phyloP scores from a whole-genome alignment of 2,113 vertebrate genomes.

The Pionites leucogaster region DNA sequence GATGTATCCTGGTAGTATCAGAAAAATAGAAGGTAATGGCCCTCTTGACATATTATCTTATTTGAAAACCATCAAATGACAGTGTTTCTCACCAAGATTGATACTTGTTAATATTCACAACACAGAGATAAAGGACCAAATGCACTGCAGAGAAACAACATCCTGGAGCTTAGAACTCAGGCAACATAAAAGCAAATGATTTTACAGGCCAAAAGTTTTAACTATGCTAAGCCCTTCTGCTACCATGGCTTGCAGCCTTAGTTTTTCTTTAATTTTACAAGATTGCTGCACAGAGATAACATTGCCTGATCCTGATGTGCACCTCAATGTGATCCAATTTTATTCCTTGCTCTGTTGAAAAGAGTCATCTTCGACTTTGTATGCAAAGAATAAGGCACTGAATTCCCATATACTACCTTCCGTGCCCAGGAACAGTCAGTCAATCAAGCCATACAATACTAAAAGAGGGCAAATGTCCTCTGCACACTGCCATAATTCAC shows the following conservation, averaged over 20 bases:
- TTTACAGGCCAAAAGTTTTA: not conserved
- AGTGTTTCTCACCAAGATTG: not conserved
- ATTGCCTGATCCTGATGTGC: fast-evolving
- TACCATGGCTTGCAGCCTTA: not conserved
- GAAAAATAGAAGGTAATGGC: not conserved
- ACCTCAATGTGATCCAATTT: not conserved
- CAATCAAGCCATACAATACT: constrained; percentile 51
- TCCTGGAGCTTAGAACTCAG: not conserved
- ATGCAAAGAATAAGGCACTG: constrained; percentile 15
- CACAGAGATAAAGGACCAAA: not conserved
- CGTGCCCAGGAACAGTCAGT: constrained; percentile 23
- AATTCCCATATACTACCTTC: not conserved
- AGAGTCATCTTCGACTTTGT: not conserved
- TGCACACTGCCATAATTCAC: constrained; percentile 70
- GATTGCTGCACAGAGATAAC: not conserved
- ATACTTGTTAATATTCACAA: not conserved
- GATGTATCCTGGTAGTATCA: not conserved
- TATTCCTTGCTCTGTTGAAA: not conserved
- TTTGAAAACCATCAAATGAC: not conserved
- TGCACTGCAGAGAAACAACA: not conserved
- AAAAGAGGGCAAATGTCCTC: constrained; percentile 72
- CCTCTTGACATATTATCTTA: not conserved
- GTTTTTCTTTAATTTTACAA: not conserved
- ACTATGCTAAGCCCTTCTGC: not conserved
- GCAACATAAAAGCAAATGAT: not conserved